phyloP scores from a whole-genome alignment of 2,797 vertebrate species.

The Lateolabrax maculatus region DNA sequence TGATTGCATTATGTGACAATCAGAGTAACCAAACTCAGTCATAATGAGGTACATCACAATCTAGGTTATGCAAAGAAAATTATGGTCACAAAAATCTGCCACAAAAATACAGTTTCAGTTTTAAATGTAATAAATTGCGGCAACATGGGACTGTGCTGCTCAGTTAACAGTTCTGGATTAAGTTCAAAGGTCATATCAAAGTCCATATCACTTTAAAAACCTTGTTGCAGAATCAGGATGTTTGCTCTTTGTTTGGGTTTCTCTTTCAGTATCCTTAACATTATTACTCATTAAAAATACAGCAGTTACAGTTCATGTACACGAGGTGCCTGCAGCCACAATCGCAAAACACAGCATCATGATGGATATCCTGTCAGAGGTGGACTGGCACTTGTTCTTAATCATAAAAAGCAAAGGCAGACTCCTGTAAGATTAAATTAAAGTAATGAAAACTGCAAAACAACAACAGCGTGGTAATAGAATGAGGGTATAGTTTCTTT shows the following conservation, averaged over 20 bases:
- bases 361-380: constrained; percentile 46
- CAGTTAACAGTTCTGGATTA: background rate
- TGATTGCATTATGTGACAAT: background rate
- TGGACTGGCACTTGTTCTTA: constrained; percentile 8
- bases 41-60: background rate
- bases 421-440: constrained; percentile 16
- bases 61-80: background rate
- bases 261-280: constrained; percentile 13
- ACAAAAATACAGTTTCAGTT: background rate
- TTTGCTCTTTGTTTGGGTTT: constrained; percentile 18
- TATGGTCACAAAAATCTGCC: background rate
- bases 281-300: constrained; percentile 56
- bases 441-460: constrained; percentile 10
- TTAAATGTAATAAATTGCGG: background rate
- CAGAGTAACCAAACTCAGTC: background rate
- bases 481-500: background rate
- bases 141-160: background rate
- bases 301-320: constrained; percentile 20
- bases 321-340: constrained; percentile 26
- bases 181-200: background rate
- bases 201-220: background rate
- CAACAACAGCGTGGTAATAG: background rate
- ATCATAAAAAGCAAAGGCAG: constrained; percentile 1
- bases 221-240: background rate
- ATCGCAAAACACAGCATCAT: background rate